phyloP scores from a whole-genome alignment of 2,797 vertebrate species.

The Cyprinella venusta region DNA sequence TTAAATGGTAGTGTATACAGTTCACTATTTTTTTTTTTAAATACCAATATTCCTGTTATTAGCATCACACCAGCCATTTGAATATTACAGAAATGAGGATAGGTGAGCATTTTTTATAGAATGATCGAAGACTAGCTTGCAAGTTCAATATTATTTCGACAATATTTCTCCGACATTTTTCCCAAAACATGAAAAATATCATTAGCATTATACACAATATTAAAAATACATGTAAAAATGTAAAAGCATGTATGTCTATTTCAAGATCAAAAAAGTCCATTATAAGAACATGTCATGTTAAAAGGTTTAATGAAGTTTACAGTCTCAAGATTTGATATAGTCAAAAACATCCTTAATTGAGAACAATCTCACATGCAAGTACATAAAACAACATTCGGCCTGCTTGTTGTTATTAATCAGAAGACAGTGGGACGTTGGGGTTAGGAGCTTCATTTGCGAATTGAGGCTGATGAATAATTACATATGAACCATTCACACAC shows the following conservation, averaged over 20 bases:
- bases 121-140: background rate
- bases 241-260: background rate
- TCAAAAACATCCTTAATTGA: background rate
- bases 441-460: slow-evolving; percentile 62
- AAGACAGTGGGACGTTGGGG: slow-evolving; percentile 39
- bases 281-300: background rate
- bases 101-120: background rate
- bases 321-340: background rate
- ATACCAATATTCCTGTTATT: too few species aligned
- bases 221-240: background rate
- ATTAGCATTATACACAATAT: background rate
- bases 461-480: slow-evolving; percentile 66
- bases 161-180: background rate
- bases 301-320: background rate
- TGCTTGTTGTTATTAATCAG: slow-evolving; percentile 50
- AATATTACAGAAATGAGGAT: background rate
- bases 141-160: too few species aligned
- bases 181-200: background rate
- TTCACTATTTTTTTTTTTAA: too few species aligned
- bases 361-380: slow-evolving; percentile 16
- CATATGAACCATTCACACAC: slow-evolving; percentile 12
- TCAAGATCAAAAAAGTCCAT: background rate
- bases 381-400: background rate
- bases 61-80: too few species aligned
- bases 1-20: background rate